Evolutionary conservation across 2,888 invertebrate genomes (phyloP).

Genomic region (Sylvicola cinctus): DNA sequence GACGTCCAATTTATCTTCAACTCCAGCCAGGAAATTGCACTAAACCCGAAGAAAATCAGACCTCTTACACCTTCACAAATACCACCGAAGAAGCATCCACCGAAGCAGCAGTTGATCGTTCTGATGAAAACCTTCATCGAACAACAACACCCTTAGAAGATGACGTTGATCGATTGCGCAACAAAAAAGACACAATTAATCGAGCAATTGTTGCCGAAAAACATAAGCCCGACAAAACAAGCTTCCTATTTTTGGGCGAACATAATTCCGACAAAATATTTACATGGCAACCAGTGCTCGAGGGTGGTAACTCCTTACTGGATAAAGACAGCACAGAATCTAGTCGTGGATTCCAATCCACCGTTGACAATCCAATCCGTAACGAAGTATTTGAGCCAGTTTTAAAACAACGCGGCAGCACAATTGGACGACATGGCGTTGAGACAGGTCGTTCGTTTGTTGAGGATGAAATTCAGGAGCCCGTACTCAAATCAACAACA

Average conservation of each 20-base stretch:
- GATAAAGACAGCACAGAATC: slow-evolving; percentile 20
- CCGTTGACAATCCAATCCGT: slow-evolving; percentile 9
- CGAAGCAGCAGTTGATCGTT: slow-evolving; percentile 9
- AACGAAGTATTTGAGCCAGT: slow-evolving; percentile 36
- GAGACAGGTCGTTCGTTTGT: slow-evolving; percentile 12
- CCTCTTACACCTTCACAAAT: background rate
- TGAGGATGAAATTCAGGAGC: slow-evolving; percentile 48
- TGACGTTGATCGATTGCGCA: slow-evolving; percentile 19
- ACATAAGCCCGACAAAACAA: slow-evolving; percentile 26
- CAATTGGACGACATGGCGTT: slow-evolving; percentile 15
- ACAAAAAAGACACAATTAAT: slow-evolving; percentile 23
- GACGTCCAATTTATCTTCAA: slow-evolving; percentile 47
- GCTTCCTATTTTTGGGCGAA: background rate
- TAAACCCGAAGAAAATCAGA: slow-evolving; percentile 29
- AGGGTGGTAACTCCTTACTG: slow-evolving; percentile 25
- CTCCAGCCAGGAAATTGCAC: slow-evolving; percentile 62
- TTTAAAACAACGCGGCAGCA: slow-evolving; percentile 19
- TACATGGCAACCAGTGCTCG: slow-evolving; percentile 31
- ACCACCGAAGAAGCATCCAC: slow-evolving; percentile 1
- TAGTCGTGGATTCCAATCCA: slow-evolving; percentile 18
- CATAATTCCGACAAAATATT: slow-evolving; percentile 21
- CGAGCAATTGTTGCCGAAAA: too few relatives aligned
- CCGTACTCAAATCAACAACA: slow-evolving; percentile 41
- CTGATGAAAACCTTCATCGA: slow-evolving; percentile 19
- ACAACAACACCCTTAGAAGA: slow-evolving; percentile 14